Conservation (phyloP, 2,797 vertebrate species). For the Channallabes apus region DNA sequence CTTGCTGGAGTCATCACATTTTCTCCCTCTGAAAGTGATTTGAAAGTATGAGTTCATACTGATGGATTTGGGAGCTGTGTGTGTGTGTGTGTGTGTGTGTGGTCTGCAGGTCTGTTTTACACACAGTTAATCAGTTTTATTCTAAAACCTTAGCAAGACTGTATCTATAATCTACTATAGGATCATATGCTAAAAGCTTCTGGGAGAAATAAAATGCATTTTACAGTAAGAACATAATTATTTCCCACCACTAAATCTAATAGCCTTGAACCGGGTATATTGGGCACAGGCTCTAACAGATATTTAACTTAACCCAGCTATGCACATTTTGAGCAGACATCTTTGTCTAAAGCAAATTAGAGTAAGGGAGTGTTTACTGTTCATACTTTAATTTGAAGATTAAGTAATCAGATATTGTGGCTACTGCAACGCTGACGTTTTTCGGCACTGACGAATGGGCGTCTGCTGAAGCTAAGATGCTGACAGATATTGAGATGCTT, state of each 20-base stretch:
- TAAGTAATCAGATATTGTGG: constrained; percentile 9
- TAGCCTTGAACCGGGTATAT: neutral
- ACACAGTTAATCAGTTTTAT: neutral
- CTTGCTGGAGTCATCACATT: neutral
- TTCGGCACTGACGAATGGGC: neutral
- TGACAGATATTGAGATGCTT: constrained; percentile 14
- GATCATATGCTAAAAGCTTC: constrained; percentile 18
- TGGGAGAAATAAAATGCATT: constrained; percentile 2
- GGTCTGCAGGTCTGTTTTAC: neutral
- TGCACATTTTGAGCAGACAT: neutral
- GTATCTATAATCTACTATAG: constrained; percentile 6
- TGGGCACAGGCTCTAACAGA: neutral
- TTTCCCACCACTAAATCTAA: neutral
- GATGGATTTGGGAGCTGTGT: neutral
- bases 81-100: neutral
- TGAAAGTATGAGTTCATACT: neutral
- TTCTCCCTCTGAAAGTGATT: neutral
- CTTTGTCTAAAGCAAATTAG: neutral
- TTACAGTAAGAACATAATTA: neutral
- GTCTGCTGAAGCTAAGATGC: neutral
- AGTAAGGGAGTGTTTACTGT: neutral
- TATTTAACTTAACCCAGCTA: constrained; percentile 10
- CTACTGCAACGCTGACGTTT: constrained; percentile 8
- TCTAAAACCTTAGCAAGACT: neutral
- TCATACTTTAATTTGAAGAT: constrained; percentile 6